A percentile compares a stretch with the other conserved stretches of the same genome.
Conservation (phyloP, 2,797 vertebrate species). For the Decapterus maruadsi region DNA sequence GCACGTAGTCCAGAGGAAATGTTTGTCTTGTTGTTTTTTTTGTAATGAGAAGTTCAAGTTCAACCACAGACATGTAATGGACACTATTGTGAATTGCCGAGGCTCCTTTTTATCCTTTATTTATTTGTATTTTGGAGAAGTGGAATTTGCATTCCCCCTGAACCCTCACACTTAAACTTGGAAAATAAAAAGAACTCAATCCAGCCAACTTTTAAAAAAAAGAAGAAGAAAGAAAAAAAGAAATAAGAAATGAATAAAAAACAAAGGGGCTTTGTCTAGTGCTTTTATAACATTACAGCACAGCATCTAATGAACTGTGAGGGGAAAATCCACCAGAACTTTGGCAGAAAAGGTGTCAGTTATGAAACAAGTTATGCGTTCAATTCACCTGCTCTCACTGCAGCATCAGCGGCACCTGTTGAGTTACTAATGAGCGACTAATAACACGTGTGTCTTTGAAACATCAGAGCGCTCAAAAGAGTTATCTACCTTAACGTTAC, state of each 20-base stretch:
- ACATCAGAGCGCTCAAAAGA: slow-evolving; percentile 15
- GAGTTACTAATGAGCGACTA: slow-evolving; percentile 30
- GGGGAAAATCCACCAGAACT: background rate
- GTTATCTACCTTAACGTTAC: slow-evolving; percentile 35
- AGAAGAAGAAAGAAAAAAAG: background rate
- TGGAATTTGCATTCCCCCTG: slow-evolving; percentile 22
- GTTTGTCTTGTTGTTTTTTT: slow-evolving; percentile 35
- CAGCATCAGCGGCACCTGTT: slow-evolving; percentile 60
- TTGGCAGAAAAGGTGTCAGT: slow-evolving; percentile 4
- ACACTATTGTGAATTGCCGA: slow-evolving; percentile 24
- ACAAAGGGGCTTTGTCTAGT: slow-evolving; percentile 13
- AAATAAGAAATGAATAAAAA: background rate
- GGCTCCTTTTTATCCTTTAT: slow-evolving; percentile 16
- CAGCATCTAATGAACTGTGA: background rate
- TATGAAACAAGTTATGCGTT: slow-evolving; percentile 26
- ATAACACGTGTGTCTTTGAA: background rate
- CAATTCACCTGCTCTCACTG: slow-evolving; percentile 43
- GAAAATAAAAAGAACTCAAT: slow-evolving; percentile 4
- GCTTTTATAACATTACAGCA: slow-evolving; percentile 26
- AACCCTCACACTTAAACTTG: slow-evolving; percentile 23
- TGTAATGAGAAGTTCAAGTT: slow-evolving; percentile 49
- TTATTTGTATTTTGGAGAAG: slow-evolving; percentile 33
- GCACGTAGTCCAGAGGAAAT: slow-evolving; percentile 30
- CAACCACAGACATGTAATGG: slow-evolving; percentile 47
- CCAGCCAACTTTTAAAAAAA: too few relatives aligned